Conservation (phyloP, 2,113 vertebrate genomes). For the Okapia johnstoni region DNA sequence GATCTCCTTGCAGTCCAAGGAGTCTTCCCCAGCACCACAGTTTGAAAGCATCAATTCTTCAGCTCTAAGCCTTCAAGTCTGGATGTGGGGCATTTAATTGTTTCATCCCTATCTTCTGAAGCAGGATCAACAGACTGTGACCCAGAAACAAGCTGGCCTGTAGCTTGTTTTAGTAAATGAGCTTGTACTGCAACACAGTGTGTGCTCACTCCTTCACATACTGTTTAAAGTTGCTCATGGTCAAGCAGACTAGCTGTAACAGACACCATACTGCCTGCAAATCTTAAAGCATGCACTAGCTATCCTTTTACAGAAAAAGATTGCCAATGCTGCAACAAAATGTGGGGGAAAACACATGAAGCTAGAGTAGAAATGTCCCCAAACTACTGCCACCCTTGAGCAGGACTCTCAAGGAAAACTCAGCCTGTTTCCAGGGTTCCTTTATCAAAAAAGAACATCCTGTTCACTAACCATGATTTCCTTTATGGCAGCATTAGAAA, state of each 20-base stretch:
- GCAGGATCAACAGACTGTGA: too few species aligned
- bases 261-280: background rate
- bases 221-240: background rate
- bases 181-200: rapidly evolving
- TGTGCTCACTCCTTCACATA: background rate
- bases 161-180: background rate
- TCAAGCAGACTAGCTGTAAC: background rate
- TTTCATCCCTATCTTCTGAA: background rate
- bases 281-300: background rate
- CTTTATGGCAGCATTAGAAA: background rate
- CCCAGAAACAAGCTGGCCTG: background rate
- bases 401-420: background rate
- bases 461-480: background rate
- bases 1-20: background rate
- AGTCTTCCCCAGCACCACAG: background rate
- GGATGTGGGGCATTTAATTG: background rate
- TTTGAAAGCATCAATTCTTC: background rate
- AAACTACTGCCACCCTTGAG: background rate
- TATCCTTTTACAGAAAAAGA: background rate
- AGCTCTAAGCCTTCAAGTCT: background rate
- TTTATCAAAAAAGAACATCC: background rate
- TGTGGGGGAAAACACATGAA: background rate
- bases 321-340: background rate
- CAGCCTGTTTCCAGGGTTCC: background rate
- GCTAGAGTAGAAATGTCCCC: background rate